These are phyloP conservation scores for Trachelipus rathkii DNA, from an alignment of 1,140 invertebrate species.

Conservation along the genomic window DNA sequence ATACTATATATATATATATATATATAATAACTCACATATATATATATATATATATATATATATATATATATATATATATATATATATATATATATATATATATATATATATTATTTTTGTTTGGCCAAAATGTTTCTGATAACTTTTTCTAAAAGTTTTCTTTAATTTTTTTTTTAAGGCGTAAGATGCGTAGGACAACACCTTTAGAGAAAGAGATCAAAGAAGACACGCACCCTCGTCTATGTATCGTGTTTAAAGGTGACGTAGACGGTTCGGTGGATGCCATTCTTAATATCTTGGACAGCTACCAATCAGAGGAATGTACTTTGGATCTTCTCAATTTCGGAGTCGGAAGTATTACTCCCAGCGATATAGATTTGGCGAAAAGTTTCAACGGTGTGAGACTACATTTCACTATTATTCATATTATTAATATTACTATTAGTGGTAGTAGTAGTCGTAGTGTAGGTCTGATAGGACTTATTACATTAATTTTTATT, in stretches of 20 bases:
- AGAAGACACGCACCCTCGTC: background rate
- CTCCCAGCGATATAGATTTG: constrained; percentile 76
- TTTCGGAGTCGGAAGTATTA: constrained; percentile 80
- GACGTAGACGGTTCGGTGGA: constrained; percentile 68
- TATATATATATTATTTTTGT: background rate
- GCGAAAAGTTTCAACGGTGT: constrained; percentile 71
- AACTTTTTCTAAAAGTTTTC: too few relatives aligned
- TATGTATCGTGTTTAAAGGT: constrained; percentile 48
- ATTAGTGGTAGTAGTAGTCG: too few relatives aligned
- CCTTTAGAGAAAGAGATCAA: background rate
- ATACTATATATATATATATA: too few relatives aligned
- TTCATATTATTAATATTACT: too few relatives aligned
- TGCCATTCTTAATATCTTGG: constrained; percentile 84
- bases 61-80: background rate
- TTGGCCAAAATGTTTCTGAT: too few relatives aligned
- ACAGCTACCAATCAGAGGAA: constrained; percentile 77
- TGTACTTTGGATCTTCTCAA: constrained; percentile 77
- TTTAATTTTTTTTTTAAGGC: background rate
- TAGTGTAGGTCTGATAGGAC: too few relatives aligned
- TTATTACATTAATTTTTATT: too few relatives aligned
- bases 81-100: constrained; percentile 2
- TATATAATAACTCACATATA: too few relatives aligned
- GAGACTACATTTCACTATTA: too few relatives aligned
- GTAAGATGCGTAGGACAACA: background rate
- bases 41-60: background rate